These are phyloP conservation scores for Leptothorax acervorum DNA, from an alignment of 2,888 invertebrate genomes.

Conservation along the genomic window DNA sequence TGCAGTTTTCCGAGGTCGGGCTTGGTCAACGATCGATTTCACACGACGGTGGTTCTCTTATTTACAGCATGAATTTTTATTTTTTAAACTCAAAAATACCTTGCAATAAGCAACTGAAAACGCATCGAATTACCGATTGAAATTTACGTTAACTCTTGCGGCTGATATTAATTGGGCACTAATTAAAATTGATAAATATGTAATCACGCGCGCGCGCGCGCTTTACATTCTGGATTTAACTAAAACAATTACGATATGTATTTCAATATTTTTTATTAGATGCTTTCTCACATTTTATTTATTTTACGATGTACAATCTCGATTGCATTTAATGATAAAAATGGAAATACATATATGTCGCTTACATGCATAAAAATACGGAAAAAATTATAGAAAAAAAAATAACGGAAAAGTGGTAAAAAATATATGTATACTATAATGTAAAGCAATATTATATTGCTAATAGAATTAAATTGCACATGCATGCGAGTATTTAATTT, in stretches of 20 bases:
- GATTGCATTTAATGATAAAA: constrained; percentile 5
- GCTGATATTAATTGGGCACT: background rate
- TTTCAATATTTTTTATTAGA: constrained; percentile 33
- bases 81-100: background rate
- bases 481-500: background rate
- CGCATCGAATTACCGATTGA: background rate
- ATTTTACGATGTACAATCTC: constrained; percentile 6
- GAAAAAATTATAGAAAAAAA: background rate
- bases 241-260: constrained; percentile 7
- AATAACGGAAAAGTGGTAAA: background rate
- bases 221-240: background rate
- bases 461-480: background rate
- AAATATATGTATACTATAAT: background rate
- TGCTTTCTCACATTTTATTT: constrained; percentile 13
- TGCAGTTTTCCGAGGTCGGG: constrained; percentile 9
- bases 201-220: background rate
- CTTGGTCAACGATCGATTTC: constrained; percentile 50
- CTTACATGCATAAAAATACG: background rate
- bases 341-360: background rate
- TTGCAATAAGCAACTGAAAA: constrained; percentile 22
- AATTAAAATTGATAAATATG: constrained; percentile 15
- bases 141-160: background rate
- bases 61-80: constrained; percentile 40
- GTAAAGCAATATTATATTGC: background rate
- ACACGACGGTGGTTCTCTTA: constrained; percentile 38